phyloP scores from a whole-genome alignment of 2,888 invertebrate species.

The Drosophila tripunctata region DNA sequence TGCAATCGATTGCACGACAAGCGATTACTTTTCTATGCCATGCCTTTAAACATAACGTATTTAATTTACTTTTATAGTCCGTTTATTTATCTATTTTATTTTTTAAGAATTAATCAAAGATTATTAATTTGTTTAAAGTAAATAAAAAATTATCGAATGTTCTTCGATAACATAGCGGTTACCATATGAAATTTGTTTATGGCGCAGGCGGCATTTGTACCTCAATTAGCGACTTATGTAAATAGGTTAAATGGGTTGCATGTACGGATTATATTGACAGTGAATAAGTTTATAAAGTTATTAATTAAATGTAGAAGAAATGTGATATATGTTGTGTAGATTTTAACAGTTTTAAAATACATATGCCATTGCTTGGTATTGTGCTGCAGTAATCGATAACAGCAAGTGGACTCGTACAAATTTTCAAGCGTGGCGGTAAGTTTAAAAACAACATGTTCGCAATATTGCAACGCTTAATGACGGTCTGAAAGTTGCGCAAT shows the following conservation, averaged over 20 bases:
- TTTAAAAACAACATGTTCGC: conserved; percentile 44
- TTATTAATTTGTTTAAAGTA: not conserved
- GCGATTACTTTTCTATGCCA: no score
- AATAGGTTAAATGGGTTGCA: conserved; percentile 19
- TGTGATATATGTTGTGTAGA: no score
- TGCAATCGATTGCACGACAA: conserved; percentile 1
- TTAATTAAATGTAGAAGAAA: not conserved
- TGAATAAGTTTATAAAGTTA: no score
- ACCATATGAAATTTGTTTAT: conserved; percentile 14
- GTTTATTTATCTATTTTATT: not conserved
- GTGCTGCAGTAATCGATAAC: conserved; percentile 28
- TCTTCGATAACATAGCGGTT: conserved; percentile 15
- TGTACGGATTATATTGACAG: no score
- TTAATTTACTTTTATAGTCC: no score
- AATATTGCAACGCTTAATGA: conserved; percentile 36
- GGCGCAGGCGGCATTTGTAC: conserved; percentile 14
- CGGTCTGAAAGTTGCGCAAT: conserved; percentile 58
- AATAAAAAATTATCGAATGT: not conserved
- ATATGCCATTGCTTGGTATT: not conserved
- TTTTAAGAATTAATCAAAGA: rapidly evolving
- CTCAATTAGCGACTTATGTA: conserved; percentile 17
- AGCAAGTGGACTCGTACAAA: conserved; percentile 20
- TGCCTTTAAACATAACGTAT: no score
- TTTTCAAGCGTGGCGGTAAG: conserved; percentile 29
- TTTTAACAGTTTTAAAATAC: no score